A percentile compares a stretch with the other conserved stretches of the same genome.
Evolutionary conservation across 2,888 invertebrate species (phyloP).

Genomic region (Drymonia ruficornis): DNA sequence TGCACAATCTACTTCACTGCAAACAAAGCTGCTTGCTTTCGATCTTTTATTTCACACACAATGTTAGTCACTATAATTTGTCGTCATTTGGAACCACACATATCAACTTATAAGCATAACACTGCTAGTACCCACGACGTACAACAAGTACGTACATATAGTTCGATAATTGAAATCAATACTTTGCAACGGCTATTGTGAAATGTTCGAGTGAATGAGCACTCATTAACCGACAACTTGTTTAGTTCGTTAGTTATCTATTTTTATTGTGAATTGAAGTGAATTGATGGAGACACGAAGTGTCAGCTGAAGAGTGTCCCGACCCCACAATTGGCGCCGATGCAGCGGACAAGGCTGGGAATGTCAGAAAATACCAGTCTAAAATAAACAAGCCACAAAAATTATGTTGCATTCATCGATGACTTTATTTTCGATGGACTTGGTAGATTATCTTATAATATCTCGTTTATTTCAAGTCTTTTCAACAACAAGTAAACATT

Average conservation of each 20-base stretch:
- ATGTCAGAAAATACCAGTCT: constrained; percentile 31
- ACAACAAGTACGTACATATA: too few relatives aligned
- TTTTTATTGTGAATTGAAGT: constrained; percentile 59
- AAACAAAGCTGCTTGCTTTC: not conserved
- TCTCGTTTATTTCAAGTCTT: not conserved
- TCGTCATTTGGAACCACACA: not conserved
- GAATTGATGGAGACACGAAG: constrained; percentile 65
- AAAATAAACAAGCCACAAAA: constrained; percentile 17
- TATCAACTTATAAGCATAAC: not conserved
- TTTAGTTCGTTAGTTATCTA: constrained; percentile 41
- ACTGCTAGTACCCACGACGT: too few relatives aligned
- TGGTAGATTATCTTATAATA: constrained; percentile 9
- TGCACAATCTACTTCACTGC: too few relatives aligned
- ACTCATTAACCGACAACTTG: constrained; percentile 43
- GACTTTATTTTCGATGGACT: constrained; percentile 12
- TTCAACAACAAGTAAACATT: not conserved
- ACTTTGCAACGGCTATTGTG: constrained; percentile 22
- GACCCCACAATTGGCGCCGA: constrained; percentile 67
- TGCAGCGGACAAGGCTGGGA: constrained; percentile 49
- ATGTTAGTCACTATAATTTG: not conserved
- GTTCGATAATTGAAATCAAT: not conserved
- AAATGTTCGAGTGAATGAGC: constrained; percentile 37
- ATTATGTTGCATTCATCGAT: constrained; percentile 10
- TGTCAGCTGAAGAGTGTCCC: constrained; percentile 59
- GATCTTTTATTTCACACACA: not conserved